Evolutionary conservation across 37 sponge, comb jelly and placozoan genomes (phyloP), one percentile per base, ranked within the genome.

Genomic region (Bolinopsis microptera): DNA sequence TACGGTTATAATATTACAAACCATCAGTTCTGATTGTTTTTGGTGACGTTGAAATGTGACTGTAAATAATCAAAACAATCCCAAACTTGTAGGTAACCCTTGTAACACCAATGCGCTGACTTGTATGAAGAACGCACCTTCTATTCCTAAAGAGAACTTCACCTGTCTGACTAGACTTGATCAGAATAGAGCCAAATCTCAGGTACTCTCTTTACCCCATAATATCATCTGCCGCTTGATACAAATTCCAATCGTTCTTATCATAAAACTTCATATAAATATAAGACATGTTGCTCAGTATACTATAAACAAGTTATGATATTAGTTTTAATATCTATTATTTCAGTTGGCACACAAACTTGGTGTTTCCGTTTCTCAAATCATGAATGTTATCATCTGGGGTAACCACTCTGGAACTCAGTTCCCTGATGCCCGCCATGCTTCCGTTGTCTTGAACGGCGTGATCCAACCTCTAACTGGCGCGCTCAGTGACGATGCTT

Each of bases 351-450:
- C 99, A 22, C 69, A 76, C 0, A 94, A 95, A 23, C 67, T 94
- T 5, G 95, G 95, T 22, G 96, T 96, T 22, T 82, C 69, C 0
- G 68, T 93, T 0, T 86, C 94, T 22, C 93, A 83, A 0, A 98
- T 99, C 94, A 94, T 67, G 69, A 97, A 99, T 80, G 95, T 97
- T 68, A 96, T 96, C 88, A 99, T 99, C 69, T 99, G 99, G 99
- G 99, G 99, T 32, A 99, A 99, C 95, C 99, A 99, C 94, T 99
- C 99, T 38, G 95, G 96, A 76, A 99, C 99, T n/a, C 99, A 99
- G 94, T 99, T 95, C 92, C 98, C 98, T 0, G 99, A 99, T 82
- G 96, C 95, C 24, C 90, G 95, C 31, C 97, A 96, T 83, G 96
- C 95, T 68, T 72, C 70, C 32, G 96, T 99, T 13, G 22, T 13